Evolutionary conservation across 2,113 vertebrate species (phyloP), one percentile per base, ranked within the genome.

Genomic region (Ciconia boyciana): DNA sequence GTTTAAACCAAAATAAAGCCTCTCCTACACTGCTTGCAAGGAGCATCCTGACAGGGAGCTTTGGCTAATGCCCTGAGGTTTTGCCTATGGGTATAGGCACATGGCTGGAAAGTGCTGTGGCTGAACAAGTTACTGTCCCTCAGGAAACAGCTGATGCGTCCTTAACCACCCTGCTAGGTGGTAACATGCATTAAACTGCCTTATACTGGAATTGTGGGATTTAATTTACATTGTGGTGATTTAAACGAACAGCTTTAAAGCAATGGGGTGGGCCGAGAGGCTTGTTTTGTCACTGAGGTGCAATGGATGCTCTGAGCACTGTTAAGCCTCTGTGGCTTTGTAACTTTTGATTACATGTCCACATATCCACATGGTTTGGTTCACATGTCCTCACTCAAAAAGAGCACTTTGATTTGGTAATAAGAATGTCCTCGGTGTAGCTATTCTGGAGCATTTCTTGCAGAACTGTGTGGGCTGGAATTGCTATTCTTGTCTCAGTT

Each of bases 401-500:
- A 69, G 48, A 88, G 62, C 58, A 49, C 49, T 90, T 88, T 14
- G 6, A 15, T 87, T 88, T 65, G 62, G 49, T 65, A 87, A 84
- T 72, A 76, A 69, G 79, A 86, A 75, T 36, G 55, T 93, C 74
- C 39, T 78, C 48, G 8, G 14, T 83, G 52, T 12, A 93, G 51
- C n/a, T 96, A 80, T 95, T 95, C 68, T 3, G 2, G 26, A 88
- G 86, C 43, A 83, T 62, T 92, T 95, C 60, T 75, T 51, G 46
- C 79, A 93, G 79, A 92, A 87, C 43, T 1, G 2, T 87, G 90
- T 96, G 86, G 93, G 92, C n/a, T 94, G 69, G 49, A 85, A 95
- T 70, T 65, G 49, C 93, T 97, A 85, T 96, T 96, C 90, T 95
- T 65, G 87, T 88, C 82, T 69, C 71, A 49, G 87, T 91, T 96